Evolutionary conservation across 1,140 invertebrate species (phyloP), one percentile per base, ranked within the genome.

Genomic region (Ylistrum balloti): DNA sequence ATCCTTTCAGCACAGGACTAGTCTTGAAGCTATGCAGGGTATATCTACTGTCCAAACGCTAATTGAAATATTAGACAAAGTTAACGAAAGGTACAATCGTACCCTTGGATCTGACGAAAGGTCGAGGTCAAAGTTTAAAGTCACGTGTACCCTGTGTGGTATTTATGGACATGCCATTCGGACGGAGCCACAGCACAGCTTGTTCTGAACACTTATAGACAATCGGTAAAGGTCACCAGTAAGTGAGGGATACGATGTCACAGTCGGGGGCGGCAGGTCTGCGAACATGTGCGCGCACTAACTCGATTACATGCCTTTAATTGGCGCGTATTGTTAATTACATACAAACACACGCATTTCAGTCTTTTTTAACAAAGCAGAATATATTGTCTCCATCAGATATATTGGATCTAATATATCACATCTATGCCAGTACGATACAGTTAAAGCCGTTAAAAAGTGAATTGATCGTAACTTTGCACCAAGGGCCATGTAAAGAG

Each of bases 221-320:
- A n/a, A 74, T 28, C 56, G n/a, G 56, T 74, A 74, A 74, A 74
- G 56, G 56, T 74, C 56, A 17, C 0, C 22, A 74, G 56, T 74
- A 74, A 74, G 56, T 74, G 56, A 74, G 56, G 56, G n/a, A 74
- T 74, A 74, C n/a, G 56, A 74, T 74, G 56, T 74, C 56, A 74
- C 56, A 74, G 56, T 28, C 0, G 5, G 56, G n/a, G 56, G 56
- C 56, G 56, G 56, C 56, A 74, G 56, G 56, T 74, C 56, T n/a
- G 56, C 28, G 22, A 28, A 74, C 56, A 74, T 74, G 56, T n/a
- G n/a, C n/a, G n/a, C 9, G 9, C 56, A 28, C 56, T 74, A 74
- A 74, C 56, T 74, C 56, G 56, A 74, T 74, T n/a, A 28, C 56
- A n/a, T n/a, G 56, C 56, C 56, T 74, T 74, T 74, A 74, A 74